Evolutionary conservation across 2,113 vertebrate species (phyloP), one percentile per base, ranked within the genome.

Genomic region (Casuarius casuarius): DNA sequence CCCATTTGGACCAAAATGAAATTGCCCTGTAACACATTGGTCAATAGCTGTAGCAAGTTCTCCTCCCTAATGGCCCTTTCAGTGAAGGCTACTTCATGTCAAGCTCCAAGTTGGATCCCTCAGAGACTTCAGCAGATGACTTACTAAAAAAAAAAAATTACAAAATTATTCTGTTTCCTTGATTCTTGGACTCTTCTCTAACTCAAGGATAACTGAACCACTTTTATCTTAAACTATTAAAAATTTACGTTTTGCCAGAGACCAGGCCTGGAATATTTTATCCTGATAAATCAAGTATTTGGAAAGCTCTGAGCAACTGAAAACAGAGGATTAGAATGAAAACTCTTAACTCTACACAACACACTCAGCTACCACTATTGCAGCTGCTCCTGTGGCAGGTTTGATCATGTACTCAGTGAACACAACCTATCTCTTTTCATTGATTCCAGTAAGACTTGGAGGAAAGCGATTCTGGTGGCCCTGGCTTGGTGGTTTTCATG

Each of bases 201-300:
- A 31, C 58, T 91, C 63, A 67, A 54, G 71, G 94, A 76, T 46
- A 94, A 63, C 2, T 2, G 67, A 84, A 74, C 33, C 12, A 19
- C 31, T 94, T 91, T 87, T 91, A 84, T 95, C 89, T 92, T 77
- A 42, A 85, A 66, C 52, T 76, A 94, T 76, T 91, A 79, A 89
- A 96, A 95, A 79, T 67, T 68, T 70, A 68, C 67, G 79, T 96
- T 95, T 94, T 87, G 77, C 83, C 84, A 76, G 52, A 92, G 15
- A 79, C n/a, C 49, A 78, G 85, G 76, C 49, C 94, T 94, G 92
- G 80, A 94, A 96, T 74, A 91, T 91, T 95, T 97, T 92, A 92
- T 94, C 52, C 77, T 73, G 71, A 79, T 93, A 96, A 90, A 62
- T 88, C 80, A 96, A 92, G 77, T 62, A 84, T 91, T 89, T 90